phyloP scores from a whole-genome alignment of 2,113 vertebrate genomes.

The Rhegmatorhina hoffmannsi region DNA sequence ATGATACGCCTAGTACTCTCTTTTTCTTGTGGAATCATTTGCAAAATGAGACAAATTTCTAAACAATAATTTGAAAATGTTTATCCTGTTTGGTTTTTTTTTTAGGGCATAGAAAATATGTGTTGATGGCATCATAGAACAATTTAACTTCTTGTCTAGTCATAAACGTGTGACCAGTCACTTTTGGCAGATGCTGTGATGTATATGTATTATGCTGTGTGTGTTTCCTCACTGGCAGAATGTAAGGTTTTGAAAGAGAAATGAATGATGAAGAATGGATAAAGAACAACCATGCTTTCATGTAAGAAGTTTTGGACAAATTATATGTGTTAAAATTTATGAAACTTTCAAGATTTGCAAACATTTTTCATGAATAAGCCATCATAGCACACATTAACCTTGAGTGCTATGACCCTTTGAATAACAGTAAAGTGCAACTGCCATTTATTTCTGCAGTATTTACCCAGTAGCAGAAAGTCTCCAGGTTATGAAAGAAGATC shows the following conservation, averaged over 20 bases:
- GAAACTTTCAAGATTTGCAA: conserved; percentile 5
- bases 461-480: neutral
- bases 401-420: neutral
- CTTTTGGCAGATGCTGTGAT: neutral
- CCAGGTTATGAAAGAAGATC: neutral
- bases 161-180: neutral
- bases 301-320: neutral
- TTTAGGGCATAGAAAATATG: neutral
- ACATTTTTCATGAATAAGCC: conserved; percentile 2
- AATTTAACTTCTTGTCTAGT: neutral
- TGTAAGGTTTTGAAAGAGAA: neutral
- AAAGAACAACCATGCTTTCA: neutral
- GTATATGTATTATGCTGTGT: neutral
- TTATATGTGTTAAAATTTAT: neutral
- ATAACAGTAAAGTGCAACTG: conserved; percentile 1
- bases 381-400: neutral
- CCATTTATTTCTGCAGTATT: neutral
- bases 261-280: neutral
- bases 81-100: neutral
- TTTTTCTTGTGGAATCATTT: neutral
- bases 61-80: neutral
- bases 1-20: neutral
- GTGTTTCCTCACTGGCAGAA: neutral
- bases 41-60: neutral
- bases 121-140: neutral